Evolutionary conservation across 2,888 invertebrate genomes (phyloP), one percentile per base, ranked within the genome.

Genomic region (Patella ulyssiponensis): DNA sequence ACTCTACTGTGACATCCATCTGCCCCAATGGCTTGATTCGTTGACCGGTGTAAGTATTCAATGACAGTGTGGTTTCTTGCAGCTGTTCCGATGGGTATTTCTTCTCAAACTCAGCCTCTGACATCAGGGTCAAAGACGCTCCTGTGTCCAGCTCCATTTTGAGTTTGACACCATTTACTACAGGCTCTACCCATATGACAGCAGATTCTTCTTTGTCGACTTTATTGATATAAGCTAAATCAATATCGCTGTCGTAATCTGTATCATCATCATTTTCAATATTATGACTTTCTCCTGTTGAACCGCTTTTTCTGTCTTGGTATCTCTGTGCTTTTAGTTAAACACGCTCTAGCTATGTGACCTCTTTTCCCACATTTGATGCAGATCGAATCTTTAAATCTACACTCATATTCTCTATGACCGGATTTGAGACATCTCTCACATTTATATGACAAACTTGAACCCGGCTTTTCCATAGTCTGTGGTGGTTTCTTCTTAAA

Each of bases 161-260:
- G 58, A 58, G 17, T 14, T 58, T 58, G 20, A 58, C 58, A n/a
- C 58, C 58, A 58, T 58, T 58, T 58, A 58, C 58, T 58, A 58
- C 15, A 58, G 11, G 58, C n/a, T 58, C 58, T 9, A 58, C 20
- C 58, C 58, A 58, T 58, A 58, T 7, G 58, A 58, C n/a, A n/a
- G 12, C n/a, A 58, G 58, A 58, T n/a, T 58, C 20, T 58, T 58
- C 58, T 58, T 20, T 58, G 58, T 58, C 58, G 58, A 58, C 58
- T 58, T 58, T 58, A 58, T 58, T 58, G 58, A 58, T 58, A 58
- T 58, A 58, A 58, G 58, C 58, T 58, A 58, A 58, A 58, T 9
- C 11, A 58, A 58, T 58, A n/a, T 58, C 58, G 17, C 7, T 58
- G 58, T 58, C 58, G 17, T 17, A n/a, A 58, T 58, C 58, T 58